Evolutionary conservation across 2,888 invertebrate genomes (phyloP).

Genomic region (Beris chalybata): DNA sequence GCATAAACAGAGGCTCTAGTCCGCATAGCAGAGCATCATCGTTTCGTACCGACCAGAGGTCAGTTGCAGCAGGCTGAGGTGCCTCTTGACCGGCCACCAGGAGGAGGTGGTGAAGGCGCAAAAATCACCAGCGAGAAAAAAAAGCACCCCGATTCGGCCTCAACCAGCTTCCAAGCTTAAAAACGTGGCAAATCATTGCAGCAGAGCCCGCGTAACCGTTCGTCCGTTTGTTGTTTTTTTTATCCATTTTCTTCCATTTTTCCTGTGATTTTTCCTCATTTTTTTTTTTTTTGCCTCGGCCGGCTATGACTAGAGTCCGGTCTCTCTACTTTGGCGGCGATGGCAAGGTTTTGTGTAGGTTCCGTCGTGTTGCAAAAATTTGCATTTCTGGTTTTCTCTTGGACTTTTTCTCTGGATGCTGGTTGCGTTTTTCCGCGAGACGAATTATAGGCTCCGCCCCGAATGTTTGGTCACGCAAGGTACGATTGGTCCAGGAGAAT

Average conservation of each 20-base stretch:
- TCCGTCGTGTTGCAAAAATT: slow-evolving; percentile 38
- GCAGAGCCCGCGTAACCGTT: slow-evolving; percentile 33
- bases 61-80: slow-evolving; percentile 22
- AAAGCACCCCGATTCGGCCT: slow-evolving; percentile 28
- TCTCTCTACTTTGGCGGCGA: slow-evolving; percentile 17
- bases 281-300: slow-evolving; percentile 1
- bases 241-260: slow-evolving; percentile 21
- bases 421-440: slow-evolving; percentile 39
- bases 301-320: slow-evolving; percentile 3
- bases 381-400: slow-evolving; percentile 39
- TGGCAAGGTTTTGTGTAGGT: slow-evolving; percentile 15
- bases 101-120: slow-evolving; percentile 9
- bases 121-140: slow-evolving; percentile 21
- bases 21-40: slow-evolving; percentile 4
- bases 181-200: slow-evolving; percentile 39
- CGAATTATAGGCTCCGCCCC: slow-evolving; percentile 41
- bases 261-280: slow-evolving; percentile 21
- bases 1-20: background rate
- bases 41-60: background rate
- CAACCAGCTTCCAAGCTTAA: slow-evolving; percentile 30
- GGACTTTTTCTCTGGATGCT: slow-evolving; percentile 35
- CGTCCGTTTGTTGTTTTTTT: slow-evolving; percentile 12
- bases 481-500: slow-evolving; percentile 44
- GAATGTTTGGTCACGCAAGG: slow-evolving; percentile 43
- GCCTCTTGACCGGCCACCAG: slow-evolving; percentile 23